Evolutionary conservation across 2,113 vertebrate genomes (phyloP).

Genomic region (Melanocharis versteri): DNA sequence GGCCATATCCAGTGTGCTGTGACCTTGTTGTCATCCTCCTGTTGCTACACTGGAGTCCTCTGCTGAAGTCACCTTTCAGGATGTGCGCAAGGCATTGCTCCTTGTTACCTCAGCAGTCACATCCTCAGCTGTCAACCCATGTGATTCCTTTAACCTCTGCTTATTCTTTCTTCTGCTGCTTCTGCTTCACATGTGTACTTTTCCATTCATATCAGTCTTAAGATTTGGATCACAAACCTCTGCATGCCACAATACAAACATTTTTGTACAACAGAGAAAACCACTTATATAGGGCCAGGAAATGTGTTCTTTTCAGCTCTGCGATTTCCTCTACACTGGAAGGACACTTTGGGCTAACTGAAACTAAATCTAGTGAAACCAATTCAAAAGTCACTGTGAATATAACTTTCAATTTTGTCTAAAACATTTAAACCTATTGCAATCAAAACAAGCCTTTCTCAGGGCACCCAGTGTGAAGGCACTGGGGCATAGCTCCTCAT

Average conservation of each 20-base stretch:
- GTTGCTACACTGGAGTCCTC: neutral
- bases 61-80: neutral
- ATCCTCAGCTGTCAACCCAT: neutral
- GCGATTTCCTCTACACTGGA: neutral
- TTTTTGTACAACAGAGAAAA: neutral
- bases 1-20: neutral
- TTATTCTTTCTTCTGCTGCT: neutral
- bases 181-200: neutral
- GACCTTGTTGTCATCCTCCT: neutral
- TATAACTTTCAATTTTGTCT: neutral
- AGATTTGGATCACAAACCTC: neutral
- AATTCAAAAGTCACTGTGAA: neutral
- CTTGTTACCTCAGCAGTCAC: neutral
- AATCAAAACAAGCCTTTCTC: neutral
- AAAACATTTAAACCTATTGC: neutral
- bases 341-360: neutral
- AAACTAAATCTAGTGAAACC: neutral
- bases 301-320: neutral
- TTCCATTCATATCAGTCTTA: neutral
- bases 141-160: neutral
- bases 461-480: neutral
- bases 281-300: rapidly evolving
- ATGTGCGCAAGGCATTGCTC: neutral
- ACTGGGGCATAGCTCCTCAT: neutral
- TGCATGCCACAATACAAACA: neutral